phyloP scores from a whole-genome alignment of 2,113 vertebrate species.

The Climacteris rufus region DNA sequence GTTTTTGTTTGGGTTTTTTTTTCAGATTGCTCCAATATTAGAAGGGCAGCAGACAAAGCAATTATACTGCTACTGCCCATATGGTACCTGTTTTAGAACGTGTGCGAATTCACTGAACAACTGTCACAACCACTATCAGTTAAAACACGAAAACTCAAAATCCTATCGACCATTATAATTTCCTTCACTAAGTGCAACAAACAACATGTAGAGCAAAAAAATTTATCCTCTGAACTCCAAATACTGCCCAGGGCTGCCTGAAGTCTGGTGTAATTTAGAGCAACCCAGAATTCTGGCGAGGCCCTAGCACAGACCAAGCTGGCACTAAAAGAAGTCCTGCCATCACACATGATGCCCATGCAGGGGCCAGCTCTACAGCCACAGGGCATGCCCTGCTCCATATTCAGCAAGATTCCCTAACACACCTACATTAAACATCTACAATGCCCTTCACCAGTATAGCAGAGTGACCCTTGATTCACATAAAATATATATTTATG shows the following conservation, averaged over 20 bases:
- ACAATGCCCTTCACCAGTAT: neutral
- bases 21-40: neutral
- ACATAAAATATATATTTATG: neutral
- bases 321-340: neutral
- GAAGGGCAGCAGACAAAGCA: neutral
- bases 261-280: neutral
- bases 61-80: neutral
- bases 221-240: neutral
- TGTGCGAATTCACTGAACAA: neutral
- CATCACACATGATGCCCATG: neutral
- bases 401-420: neutral
- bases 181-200: neutral
- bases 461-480: conserved; percentile 9
- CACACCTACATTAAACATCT: neutral
- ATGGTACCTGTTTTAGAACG: neutral
- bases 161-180: neutral
- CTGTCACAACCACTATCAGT: neutral
- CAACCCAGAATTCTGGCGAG: neutral
- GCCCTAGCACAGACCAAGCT: neutral
- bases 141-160: neutral
- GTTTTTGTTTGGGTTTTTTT: neutral
- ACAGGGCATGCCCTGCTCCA: neutral
- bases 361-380: neutral
- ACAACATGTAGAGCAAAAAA: neutral
- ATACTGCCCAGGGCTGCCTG: neutral